Evolutionary conservation across 2,888 invertebrate genomes (phyloP).

Genomic region (Oxytorus armatus): DNA sequence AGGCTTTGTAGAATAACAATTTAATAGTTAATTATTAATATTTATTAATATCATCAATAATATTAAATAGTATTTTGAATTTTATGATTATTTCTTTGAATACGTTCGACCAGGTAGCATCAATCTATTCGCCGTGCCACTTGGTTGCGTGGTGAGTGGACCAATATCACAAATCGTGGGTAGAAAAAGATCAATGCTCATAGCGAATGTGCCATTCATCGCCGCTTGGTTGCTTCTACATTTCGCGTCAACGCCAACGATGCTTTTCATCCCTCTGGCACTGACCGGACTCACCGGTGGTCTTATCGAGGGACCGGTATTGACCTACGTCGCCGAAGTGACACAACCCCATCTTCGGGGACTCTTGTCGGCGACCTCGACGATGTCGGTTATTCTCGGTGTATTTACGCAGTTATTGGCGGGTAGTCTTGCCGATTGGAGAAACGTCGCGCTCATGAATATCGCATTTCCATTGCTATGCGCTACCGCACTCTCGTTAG

Average conservation of each 20-base stretch:
- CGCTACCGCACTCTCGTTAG: slow-evolving; percentile 88
- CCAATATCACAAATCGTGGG: slow-evolving; percentile 90
- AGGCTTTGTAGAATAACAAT: neutral
- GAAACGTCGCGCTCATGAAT: slow-evolving; percentile 89
- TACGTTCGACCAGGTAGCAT: slow-evolving; percentile 94
- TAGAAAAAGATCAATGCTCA: slow-evolving; percentile 89
- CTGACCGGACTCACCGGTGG: slow-evolving; percentile 92
- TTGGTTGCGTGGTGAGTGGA: slow-evolving; percentile 92
- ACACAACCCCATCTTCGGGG: slow-evolving; percentile 93
- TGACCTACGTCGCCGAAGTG: slow-evolving; percentile 94
- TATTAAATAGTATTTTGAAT: neutral
- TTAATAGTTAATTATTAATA: neutral
- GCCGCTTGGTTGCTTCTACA: slow-evolving; percentile 91
- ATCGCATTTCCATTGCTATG: slow-evolving; percentile 88
- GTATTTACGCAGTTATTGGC: slow-evolving; percentile 91
- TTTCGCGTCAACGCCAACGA: slow-evolving; percentile 87
- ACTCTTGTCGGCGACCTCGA: slow-evolving; percentile 90
- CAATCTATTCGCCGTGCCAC: slow-evolving; percentile 91
- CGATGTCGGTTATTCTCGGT: slow-evolving; percentile 91
- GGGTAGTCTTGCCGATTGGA: slow-evolving; percentile 90
- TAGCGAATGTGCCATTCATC: slow-evolving; percentile 87
- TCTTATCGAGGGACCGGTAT: slow-evolving; percentile 91
- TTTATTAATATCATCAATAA: slow-evolving; percentile 10
- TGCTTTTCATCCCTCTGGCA: slow-evolving; percentile 89
- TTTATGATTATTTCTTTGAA: neutral